Evolutionary conservation across 2,888 invertebrate species (phyloP).

Genomic region (Cyaniris semiargus): DNA sequence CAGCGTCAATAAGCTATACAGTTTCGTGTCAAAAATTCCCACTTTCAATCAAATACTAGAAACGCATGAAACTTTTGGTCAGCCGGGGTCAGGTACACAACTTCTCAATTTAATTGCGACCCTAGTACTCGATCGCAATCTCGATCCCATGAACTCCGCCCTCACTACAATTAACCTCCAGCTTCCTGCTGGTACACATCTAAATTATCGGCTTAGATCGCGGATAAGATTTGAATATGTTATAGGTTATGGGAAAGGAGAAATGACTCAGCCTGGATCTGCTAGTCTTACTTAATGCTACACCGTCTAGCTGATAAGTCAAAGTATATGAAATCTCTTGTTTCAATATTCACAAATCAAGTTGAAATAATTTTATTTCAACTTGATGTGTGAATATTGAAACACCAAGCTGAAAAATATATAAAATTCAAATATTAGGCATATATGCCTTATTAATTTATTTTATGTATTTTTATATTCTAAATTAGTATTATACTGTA

Average conservation of each 20-base stretch:
- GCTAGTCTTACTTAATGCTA: background rate
- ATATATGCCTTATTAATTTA: too few relatives aligned
- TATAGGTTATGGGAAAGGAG: conserved; percentile 18
- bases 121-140: conserved; percentile 17
- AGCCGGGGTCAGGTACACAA: background rate
- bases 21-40: too few relatives aligned
- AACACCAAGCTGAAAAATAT: too few relatives aligned
- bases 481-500: too few relatives aligned
- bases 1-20: too few relatives aligned
- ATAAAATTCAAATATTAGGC: too few relatives aligned
- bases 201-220: conserved; percentile 39
- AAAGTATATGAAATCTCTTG: too few relatives aligned
- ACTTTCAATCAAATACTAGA: background rate
- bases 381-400: too few relatives aligned
- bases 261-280: conserved; percentile 19
- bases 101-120: conserved; percentile 12
- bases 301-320: background rate
- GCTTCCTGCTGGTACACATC: conserved; percentile 42
- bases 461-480: too few relatives aligned
- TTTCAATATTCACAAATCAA: too few relatives aligned
- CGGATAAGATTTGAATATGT: conserved; percentile 8
- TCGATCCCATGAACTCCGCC: conserved; percentile 39
- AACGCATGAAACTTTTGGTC: background rate
- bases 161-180: conserved; percentile 40
- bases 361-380: too few relatives aligned